phyloP scores from a whole-genome alignment of 2,113 vertebrate genomes.

The Ceyx margarethae region DNA sequence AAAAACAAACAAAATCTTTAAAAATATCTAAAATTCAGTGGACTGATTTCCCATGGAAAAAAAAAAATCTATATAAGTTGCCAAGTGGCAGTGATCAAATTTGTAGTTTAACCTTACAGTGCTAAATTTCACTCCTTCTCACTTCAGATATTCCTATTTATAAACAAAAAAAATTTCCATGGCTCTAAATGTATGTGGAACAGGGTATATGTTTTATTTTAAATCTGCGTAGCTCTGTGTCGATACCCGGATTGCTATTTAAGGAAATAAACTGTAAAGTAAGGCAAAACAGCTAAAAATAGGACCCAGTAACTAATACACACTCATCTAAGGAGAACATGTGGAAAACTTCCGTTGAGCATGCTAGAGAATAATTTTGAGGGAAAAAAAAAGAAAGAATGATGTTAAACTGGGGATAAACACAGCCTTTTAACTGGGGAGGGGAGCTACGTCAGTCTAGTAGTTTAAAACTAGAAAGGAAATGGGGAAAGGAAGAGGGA shows the following conservation, averaged over 20 bases:
- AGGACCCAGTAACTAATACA: slow-evolving; percentile 39
- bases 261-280: slow-evolving; percentile 69
- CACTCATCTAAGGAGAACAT: slow-evolving; percentile 54
- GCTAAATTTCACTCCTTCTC: background rate
- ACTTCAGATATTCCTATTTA: slow-evolving; percentile 3
- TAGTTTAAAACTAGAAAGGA: slow-evolving; percentile 29
- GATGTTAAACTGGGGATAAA: slow-evolving; percentile 3
- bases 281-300: slow-evolving; percentile 71
- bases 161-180: background rate
- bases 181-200: slow-evolving; percentile 5
- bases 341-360: slow-evolving; percentile 46
- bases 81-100: background rate
- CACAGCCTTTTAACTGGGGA: background rate
- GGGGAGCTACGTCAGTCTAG: background rate
- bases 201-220: slow-evolving; percentile 29
- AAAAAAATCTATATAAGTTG: background rate
- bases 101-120: background rate
- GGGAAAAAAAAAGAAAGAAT: background rate
- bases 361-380: slow-evolving; percentile 15
- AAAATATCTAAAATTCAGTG: background rate
- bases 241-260: slow-evolving; percentile 64
- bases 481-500: slow-evolving; percentile 6
- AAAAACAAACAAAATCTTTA: background rate
- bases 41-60: background rate
- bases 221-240: slow-evolving; percentile 18